Evolutionary conservation across 2,797 vertebrate species (phyloP), one percentile per base, ranked within the genome.

Genomic region (Geotrypetes seraphini): DNA sequence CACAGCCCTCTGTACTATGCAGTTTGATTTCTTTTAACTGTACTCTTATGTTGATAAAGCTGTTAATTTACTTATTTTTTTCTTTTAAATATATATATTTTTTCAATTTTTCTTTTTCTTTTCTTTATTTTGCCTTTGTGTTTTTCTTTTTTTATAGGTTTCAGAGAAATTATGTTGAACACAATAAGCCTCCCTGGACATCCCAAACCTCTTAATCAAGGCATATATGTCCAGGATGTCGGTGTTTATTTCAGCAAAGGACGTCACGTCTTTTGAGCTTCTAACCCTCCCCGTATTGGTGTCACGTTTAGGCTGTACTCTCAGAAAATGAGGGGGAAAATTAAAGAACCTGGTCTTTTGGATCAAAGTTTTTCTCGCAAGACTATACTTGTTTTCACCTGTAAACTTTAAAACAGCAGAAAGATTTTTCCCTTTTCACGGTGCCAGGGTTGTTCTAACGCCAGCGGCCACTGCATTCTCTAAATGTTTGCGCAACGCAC

Each of bases 91-190:
- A 39, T n/a, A n/a, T n/a, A n/a, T n/a, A n/a, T n/a, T n/a, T 28
- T 77, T 79, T 69, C 73, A 55, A 63, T 72, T 82, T 81, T 83
- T 81, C 62, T 69, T 74, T 73, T 78, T 73, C 68, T 76, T 70
- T 79, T 75, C 74, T 75, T 69, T 39, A 30, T 35, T 47, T 47
- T 39, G 22, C 26, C 37, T 35, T 70, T 73, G 65, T 70, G 77
- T 71, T 72, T 61, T 57, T 58, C 71, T 45, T 70, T 61, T 78
- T 73, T 68, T 83, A 75, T 85, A 85, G 82, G 82, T 85, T 85
- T 84, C 82, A 85, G 81, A 85, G 82, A 85, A 78, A 82, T 83
- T 84, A 85, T 85, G 82, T 85, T 85, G 82, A 85, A 85, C 79
- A 79, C 82, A 82, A 82, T 85, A 84, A 82, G 81, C 78, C 82